A percentile compares a stretch with the other conserved stretches of the same genome.
phyloP scores from a whole-genome alignment of 2,797 vertebrate genomes.

The Ceryle rudis region DNA sequence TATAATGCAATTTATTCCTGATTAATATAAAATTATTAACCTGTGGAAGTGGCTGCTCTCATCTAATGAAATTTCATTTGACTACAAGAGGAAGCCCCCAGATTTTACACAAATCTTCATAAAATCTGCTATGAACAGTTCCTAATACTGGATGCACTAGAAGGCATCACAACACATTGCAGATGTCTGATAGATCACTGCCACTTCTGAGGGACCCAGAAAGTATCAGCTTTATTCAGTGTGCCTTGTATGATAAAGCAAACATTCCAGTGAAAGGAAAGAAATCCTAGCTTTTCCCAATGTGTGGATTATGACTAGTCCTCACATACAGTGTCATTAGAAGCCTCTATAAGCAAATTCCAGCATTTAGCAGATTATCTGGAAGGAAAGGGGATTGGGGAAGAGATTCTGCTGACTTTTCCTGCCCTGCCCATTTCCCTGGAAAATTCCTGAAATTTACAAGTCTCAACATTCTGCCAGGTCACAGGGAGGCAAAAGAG shows the following conservation, averaged over 20 bases:
- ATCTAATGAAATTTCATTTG: neutral
- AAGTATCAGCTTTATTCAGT: neutral
- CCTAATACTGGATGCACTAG: neutral
- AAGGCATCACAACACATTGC: neutral
- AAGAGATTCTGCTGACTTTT: neutral
- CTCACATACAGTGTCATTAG: neutral
- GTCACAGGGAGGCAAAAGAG: neutral
- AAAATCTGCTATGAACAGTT: neutral
- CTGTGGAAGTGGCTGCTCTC: neutral
- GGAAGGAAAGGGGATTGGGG: neutral
- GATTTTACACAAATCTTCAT: neutral
- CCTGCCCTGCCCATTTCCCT: neutral
- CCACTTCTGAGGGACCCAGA: neutral
- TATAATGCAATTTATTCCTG: neutral
- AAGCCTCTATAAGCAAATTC: neutral
- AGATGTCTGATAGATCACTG: neutral
- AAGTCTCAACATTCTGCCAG: neutral
- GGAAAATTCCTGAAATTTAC: neutral
- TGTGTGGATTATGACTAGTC: rapidly evolving
- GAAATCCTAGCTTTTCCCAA: neutral
- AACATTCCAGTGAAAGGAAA: neutral
- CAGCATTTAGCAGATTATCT: neutral
- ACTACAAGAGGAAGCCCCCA: neutral
- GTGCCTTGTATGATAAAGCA: neutral
- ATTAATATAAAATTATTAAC: neutral